phyloP scores from a whole-genome alignment of 2,113 vertebrate species.

The Carettochelys insculpta region DNA sequence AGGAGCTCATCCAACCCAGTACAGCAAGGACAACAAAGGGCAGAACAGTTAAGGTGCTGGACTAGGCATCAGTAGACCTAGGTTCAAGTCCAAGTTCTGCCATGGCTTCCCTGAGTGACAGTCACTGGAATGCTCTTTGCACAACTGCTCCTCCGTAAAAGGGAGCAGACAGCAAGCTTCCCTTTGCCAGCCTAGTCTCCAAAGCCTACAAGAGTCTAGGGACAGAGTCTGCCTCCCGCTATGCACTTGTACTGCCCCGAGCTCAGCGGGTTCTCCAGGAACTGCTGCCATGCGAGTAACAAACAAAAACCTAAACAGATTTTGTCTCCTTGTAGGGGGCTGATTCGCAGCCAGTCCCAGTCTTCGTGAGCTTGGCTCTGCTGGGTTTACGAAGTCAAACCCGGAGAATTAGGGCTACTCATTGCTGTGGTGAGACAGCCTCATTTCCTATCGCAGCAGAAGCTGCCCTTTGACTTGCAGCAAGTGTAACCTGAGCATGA shows the following conservation, averaged over 20 bases:
- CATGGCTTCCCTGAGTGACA: not conserved
- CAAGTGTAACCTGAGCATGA: not conserved
- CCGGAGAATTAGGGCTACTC: not conserved
- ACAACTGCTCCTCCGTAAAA: not conserved
- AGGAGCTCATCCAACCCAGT: not conserved
- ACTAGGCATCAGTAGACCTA: rapidly evolving
- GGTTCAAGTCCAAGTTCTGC: not conserved
- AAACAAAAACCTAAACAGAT: not conserved
- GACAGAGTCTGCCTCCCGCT: not conserved
- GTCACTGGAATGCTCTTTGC: rapidly evolving
- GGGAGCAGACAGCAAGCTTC: not conserved
- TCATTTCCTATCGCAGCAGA: not conserved
- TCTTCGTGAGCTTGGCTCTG: not conserved
- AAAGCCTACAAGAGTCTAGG: rapidly evolving
- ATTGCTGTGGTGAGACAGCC: not conserved
- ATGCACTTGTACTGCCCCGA: not conserved
- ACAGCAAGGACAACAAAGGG: rapidly evolving
- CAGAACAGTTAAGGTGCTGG: not conserved
- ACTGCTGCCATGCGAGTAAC: not conserved
- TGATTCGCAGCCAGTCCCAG: not conserved
- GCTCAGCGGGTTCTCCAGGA: not conserved
- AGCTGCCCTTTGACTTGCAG: rapidly evolving
- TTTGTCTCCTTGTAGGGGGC: rapidly evolving
- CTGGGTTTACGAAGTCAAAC: rapidly evolving
- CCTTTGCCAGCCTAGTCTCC: not conserved